A percentile compares a stretch with the other conserved stretches of the same genome.
These are phyloP conservation scores for Ladona fulva DNA, from an alignment of 1,140 invertebrate species.

Conservation along the genomic window DNA sequence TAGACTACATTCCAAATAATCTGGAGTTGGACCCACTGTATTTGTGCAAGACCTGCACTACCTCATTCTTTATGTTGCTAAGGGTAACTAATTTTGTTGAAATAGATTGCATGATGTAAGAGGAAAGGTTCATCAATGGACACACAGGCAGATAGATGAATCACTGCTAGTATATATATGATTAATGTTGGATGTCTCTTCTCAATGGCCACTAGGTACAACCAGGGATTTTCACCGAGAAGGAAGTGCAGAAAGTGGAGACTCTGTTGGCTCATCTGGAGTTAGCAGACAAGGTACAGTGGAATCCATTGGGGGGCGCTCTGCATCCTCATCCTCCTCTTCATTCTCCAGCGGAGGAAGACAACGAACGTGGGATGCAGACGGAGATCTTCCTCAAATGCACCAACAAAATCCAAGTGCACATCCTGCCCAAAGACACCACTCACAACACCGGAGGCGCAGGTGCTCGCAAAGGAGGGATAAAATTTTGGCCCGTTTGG, in stretches of 20 bases:
- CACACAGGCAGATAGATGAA: too few relatives aligned
- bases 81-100: too few relatives aligned
- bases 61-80: too few relatives aligned
- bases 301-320: neutral
- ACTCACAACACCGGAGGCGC: neutral
- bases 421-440: neutral
- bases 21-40: too few relatives aligned
- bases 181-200: too few relatives aligned
- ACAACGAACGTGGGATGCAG: neutral
- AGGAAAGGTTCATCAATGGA: too few relatives aligned
- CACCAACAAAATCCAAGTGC: neutral
- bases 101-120: too few relatives aligned
- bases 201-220: neutral
- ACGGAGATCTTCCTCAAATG: neutral
- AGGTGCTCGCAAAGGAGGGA: neutral
- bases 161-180: too few relatives aligned
- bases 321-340: neutral
- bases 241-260: conserved; percentile 10
- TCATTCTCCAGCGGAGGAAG: neutral
- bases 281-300: neutral
- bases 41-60: too few relatives aligned
- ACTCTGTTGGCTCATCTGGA: neutral
- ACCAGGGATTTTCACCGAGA: conserved; percentile 12
- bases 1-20: too few relatives aligned
- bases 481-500: neutral